phyloP scores from a whole-genome alignment of 2,113 vertebrate species.

The Numenius arquata region DNA sequence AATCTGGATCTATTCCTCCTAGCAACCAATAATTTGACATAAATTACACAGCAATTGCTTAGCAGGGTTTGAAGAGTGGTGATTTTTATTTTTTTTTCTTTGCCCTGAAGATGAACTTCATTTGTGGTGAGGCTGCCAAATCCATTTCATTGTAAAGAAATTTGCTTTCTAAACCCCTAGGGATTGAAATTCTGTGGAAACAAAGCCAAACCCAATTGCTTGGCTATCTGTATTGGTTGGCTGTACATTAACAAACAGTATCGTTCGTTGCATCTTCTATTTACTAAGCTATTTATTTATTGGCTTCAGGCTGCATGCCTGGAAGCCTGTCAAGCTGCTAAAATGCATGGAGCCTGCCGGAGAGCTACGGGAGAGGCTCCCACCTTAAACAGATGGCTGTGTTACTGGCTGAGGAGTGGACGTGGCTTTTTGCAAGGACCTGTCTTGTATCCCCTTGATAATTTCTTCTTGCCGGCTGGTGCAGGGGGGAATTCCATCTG shows the following conservation, averaged over 20 bases:
- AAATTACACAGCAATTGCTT: conserved; percentile 52
- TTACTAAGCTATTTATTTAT: conserved; percentile 16
- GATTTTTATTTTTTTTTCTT: neutral
- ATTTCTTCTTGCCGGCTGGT: neutral
- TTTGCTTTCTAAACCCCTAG: conserved; percentile 63
- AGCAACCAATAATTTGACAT: conserved; percentile 63
- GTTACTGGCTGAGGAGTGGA: neutral
- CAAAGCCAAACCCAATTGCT: conserved; percentile 54
- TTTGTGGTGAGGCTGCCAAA: conserved; percentile 65
- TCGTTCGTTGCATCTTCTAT: neutral
- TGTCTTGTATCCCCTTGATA: neutral
- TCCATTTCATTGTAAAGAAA: conserved; percentile 71
- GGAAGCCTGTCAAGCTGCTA: neutral
- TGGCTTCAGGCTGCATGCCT: conserved; percentile 12
- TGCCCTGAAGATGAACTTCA: conserved; percentile 73
- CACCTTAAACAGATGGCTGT: neutral
- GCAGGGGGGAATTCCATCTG: neutral
- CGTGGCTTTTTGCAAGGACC: neutral
- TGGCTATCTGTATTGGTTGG: conserved; percentile 1
- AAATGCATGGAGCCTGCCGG: neutral
- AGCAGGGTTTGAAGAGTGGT: neutral
- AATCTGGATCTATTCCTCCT: conserved; percentile 32
- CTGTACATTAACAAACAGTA: neutral
- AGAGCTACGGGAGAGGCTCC: neutral
- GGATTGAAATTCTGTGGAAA: conserved; percentile 54